Evolutionary conservation across 2,888 invertebrate species (phyloP).

Genomic region (Drosophila prolongata): DNA sequence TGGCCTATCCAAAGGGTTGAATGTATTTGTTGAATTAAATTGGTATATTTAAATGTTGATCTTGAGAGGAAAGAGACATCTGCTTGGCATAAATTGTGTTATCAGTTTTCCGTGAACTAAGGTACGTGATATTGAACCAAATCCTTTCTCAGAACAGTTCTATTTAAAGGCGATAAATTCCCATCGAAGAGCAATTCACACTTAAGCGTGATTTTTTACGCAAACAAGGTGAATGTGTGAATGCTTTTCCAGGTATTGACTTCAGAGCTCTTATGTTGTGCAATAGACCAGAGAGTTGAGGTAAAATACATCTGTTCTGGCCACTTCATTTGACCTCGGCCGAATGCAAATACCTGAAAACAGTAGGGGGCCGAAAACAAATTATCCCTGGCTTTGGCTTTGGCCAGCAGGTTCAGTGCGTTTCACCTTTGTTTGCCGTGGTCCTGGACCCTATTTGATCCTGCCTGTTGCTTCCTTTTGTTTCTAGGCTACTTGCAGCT

Average conservation of each 20-base stretch:
- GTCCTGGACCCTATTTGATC: constrained; percentile 57
- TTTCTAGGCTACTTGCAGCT: constrained; percentile 60
- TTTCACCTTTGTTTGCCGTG: constrained; percentile 54
- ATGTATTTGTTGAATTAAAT: constrained; percentile 46
- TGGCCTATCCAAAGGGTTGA: constrained; percentile 1
- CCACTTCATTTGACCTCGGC: constrained; percentile 45
- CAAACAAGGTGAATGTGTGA: constrained; percentile 31
- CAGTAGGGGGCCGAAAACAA: constrained; percentile 24
- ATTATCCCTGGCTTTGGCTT: constrained; percentile 23
- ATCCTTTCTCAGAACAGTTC: constrained; percentile 54
- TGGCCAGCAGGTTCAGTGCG: constrained; percentile 66
- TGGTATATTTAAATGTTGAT: constrained; percentile 29
- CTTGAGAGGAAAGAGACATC: constrained; percentile 38
- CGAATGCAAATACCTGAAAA: constrained; percentile 53
- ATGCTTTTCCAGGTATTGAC: constrained; percentile 25
- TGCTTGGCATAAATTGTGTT: constrained; percentile 45
- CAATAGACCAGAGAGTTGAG: constrained; percentile 38
- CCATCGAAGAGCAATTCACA: constrained; percentile 57
- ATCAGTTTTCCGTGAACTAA: constrained; percentile 14
- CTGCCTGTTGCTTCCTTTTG: constrained; percentile 70
- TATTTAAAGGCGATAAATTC: constrained; percentile 56
- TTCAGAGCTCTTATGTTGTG: constrained; percentile 50
- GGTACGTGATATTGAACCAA: constrained; percentile 47
- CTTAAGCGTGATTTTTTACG: constrained; percentile 55
- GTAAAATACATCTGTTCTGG: constrained; percentile 60